A percentile compares a stretch with the other conserved stretches of the same genome.
Conservation (phyloP, 2,888 invertebrate genomes). For the Bembecia ichneumoniformis region DNA sequence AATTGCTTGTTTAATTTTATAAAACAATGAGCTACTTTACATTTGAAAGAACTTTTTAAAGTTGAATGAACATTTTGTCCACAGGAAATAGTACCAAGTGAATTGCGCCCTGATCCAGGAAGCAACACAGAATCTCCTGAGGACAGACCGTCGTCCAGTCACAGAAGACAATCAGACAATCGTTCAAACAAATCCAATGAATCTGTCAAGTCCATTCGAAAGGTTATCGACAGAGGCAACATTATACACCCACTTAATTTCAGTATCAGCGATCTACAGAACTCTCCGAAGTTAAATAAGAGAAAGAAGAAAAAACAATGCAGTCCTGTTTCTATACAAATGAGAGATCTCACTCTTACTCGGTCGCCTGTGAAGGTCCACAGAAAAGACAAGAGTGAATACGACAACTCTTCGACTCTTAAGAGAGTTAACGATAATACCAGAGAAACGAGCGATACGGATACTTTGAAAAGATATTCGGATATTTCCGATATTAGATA, state of each 20-base stretch:
- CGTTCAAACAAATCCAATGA: conserved; percentile 45
- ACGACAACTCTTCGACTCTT: conserved; percentile 45
- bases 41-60: background rate
- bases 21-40: background rate
- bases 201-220: conserved; percentile 45
- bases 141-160: conserved; percentile 62
- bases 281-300: conserved; percentile 46
- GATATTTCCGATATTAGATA: conserved; percentile 78
- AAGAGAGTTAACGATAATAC: conserved; percentile 77
- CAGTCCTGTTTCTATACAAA: conserved; percentile 42
- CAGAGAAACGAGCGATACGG: conserved; percentile 74
- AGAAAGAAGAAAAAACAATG: conserved; percentile 47
- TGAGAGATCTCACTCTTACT: conserved; percentile 53
- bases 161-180: conserved; percentile 41
- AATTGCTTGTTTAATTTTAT: too few species aligned
- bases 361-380: conserved; percentile 54
- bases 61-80: background rate
- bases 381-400: conserved; percentile 38
- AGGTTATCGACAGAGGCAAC: conserved; percentile 48
- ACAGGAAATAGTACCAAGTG: conserved; percentile 67
- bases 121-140: conserved; percentile 79
- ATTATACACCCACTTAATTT: conserved; percentile 67
- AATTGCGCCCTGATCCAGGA: conserved; percentile 69
- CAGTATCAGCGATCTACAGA: conserved; percentile 60
- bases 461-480: conserved; percentile 67